These are phyloP conservation scores for Oreortyx pictus DNA, from an alignment of 2,797 vertebrate species.

Conservation along the genomic window DNA sequence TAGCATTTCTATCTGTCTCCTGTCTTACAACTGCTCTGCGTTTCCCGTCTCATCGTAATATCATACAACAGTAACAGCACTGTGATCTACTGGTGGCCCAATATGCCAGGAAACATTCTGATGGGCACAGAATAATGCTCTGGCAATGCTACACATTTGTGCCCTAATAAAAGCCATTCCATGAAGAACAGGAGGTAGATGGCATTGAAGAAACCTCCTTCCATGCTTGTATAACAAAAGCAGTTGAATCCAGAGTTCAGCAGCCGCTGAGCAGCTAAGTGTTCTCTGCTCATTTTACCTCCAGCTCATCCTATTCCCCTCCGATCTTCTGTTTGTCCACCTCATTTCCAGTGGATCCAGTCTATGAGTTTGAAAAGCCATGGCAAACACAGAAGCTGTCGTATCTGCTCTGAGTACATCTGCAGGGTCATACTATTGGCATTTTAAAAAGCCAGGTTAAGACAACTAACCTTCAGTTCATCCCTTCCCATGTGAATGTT, in stretches of 20 bases:
- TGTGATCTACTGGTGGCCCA: not conserved
- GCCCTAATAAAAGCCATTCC: conserved; percentile 1
- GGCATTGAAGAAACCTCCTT: not conserved
- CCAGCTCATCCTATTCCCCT: not conserved
- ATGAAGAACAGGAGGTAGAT: not conserved
- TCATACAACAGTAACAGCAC: not conserved
- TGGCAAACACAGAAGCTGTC: conserved; percentile 16
- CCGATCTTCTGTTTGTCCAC: not conserved
- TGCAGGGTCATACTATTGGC: conserved; percentile 50
- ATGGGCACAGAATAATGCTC: not conserved
- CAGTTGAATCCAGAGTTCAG: not conserved
- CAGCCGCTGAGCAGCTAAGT: not conserved
- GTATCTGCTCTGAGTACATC: conserved; percentile 51
- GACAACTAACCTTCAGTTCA: conserved; percentile 33
- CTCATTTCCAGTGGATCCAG: not conserved
- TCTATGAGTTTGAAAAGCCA: conserved; percentile 7
- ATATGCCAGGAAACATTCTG: not conserved
- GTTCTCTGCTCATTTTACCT: not conserved
- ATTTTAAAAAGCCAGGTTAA: conserved; percentile 55
- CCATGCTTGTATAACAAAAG: not conserved
- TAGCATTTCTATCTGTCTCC: not conserved
- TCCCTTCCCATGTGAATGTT: conserved; percentile 40
- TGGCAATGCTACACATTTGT: not conserved
- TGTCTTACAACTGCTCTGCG: not conserved
- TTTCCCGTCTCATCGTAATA: not conserved